Evolutionary conservation across 2,888 invertebrate genomes (phyloP).

Genomic region (Sacculina carcini): DNA sequence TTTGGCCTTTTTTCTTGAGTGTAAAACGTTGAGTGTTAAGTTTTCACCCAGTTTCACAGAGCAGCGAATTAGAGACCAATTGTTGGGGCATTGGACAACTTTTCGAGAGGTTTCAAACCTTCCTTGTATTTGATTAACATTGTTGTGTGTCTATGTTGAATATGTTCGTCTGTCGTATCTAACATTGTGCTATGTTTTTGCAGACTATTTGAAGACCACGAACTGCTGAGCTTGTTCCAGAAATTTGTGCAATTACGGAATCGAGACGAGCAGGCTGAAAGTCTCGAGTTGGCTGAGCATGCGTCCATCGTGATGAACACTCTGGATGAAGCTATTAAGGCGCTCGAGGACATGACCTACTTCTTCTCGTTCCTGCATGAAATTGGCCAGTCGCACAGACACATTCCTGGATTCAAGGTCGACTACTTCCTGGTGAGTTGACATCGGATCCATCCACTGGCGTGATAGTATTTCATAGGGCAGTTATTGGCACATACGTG

Average conservation of each 20-base stretch:
- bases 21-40: too few species aligned
- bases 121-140: too few species aligned
- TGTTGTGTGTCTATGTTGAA: too few species aligned
- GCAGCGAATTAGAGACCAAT: too few species aligned
- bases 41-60: too few species aligned
- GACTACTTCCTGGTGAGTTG: constrained; percentile 61
- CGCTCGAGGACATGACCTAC: constrained; percentile 55
- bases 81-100: too few species aligned
- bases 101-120: too few species aligned
- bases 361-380: constrained; percentile 56
- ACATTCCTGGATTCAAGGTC: constrained; percentile 58
- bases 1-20: too few species aligned
- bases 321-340: constrained; percentile 62
- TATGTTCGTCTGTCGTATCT: too few species aligned
- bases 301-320: constrained; percentile 71
- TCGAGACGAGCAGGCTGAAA: constrained; percentile 45
- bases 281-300: constrained; percentile 53
- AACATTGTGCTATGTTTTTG: constrained; percentile 15
- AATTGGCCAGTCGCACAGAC: constrained; percentile 52
- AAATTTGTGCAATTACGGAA: constrained; percentile 52
- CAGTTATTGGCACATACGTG: too few species aligned
- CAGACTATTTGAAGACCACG: constrained; percentile 70
- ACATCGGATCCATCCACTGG: neutral
- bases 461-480: too few species aligned
- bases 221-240: constrained; percentile 47